phyloP scores from a whole-genome alignment of 35 echinoderm and acorn worm genomes.

The Apostichopus californicus region DNA sequence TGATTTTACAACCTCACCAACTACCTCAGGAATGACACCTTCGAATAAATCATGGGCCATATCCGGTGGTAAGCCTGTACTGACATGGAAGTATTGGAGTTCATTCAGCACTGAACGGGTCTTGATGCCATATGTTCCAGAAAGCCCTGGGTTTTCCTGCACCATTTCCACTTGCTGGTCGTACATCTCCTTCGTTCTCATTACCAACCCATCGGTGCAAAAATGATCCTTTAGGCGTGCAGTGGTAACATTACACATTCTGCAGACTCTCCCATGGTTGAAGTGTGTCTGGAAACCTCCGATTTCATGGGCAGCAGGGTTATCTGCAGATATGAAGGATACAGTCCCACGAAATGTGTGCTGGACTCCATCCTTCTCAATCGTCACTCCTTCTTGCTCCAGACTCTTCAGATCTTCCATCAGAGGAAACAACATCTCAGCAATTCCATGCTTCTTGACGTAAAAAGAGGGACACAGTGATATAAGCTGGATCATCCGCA shows the following conservation, averaged over 20 bases:
- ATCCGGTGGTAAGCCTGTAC: conserved; percentile 29
- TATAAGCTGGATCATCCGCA: conserved; percentile 10
- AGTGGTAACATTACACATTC: background rate
- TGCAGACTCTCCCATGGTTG: conserved; percentile 30
- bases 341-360: conserved; percentile 35
- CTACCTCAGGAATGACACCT: conserved; percentile 46
- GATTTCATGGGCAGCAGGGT: conserved; percentile 56
- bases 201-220: background rate
- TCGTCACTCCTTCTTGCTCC: conserved; percentile 22
- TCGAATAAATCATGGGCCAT: conserved; percentile 59
- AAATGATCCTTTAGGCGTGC: background rate
- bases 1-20: background rate
- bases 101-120: background rate
- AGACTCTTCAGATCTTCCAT: conserved; percentile 46
- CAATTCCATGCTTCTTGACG: conserved; percentile 37
- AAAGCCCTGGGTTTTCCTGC: background rate
- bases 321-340: conserved; percentile 55
- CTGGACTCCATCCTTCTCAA: conserved; percentile 32
- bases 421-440: background rate
- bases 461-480: conserved; percentile 37
- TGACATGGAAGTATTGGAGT: conserved; percentile 52
- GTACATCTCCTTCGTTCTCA: background rate
- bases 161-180: background rate
- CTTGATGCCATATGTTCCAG: background rate
- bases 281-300: conserved; percentile 55